Base-by-base conservation (phyloP, 2,797 vertebrate genomes). In the Paedocypris micromegethes region DNA sequence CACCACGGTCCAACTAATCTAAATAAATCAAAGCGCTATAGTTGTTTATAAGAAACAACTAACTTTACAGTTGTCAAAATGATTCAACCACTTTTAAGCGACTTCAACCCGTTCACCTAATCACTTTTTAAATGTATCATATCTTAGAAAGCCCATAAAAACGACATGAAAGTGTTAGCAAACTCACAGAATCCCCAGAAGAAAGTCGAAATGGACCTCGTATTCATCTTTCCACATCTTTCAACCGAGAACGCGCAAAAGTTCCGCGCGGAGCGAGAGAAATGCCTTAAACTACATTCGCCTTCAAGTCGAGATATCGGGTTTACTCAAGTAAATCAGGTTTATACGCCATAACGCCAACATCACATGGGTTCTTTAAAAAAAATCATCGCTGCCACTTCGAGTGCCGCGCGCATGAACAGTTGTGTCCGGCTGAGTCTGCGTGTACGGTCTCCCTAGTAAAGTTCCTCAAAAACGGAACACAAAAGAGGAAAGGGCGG, bases 141-240 rank as follows among this genome's bases (percentile, higher is more conserved):
- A 23, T 23, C 23, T 23, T 23, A 1, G 23, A 23, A 23, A 23
- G 23, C 23, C 23, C 23, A 1, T 23, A 23, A 23, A 42, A 9
- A 45, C 3, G 38, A 43, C 5, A 46, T 5, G 7, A n/a, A 44
- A 9, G 37, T 68, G 5, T n/a, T 1, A 50, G 46, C 39, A 46
- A 63, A 91, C 89, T 91, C 78, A 91, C 90, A 91, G 90, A 41
- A 91, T 80, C 3, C 89, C 86, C 72, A 91, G 81, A 70, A 91
- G 70, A 82, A 90, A 87, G 81, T 91, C 85, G 78, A 91, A 91
- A 80, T 91, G 89, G 75, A 81, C 83, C 71, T 91, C 87, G 70
- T 90, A 91, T 84, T 91, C 90, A 37, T 88, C 84, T 66, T 87
- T 91, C 90, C 89, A 91, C 90, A 91, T 89, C 83, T 75, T 82